Evolutionary conservation across 2,888 invertebrate genomes (phyloP), one percentile per base, ranked within the genome.

Genomic region (Matsumyia berberina): DNA sequence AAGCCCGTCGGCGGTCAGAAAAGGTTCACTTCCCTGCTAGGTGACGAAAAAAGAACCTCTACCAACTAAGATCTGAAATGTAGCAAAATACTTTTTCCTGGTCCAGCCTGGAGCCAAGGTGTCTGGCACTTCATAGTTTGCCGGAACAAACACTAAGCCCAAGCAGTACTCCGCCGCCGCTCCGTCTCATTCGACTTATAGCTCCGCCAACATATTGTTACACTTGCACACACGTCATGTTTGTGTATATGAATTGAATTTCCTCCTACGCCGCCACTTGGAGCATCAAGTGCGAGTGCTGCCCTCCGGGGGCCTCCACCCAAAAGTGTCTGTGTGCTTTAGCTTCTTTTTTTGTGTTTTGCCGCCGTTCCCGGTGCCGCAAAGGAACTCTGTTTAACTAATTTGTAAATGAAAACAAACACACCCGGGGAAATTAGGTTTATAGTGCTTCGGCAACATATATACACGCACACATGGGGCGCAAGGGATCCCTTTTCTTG

Each of bases 321-420:
- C 66, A 29, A 73, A 78, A 73, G 55, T 79, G 72, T 60, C 17
- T 62, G 55, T 19, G 49, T 44, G 12, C 39, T 46, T 24, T n/a
- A n/a, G 33, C 15, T 42, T 31, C 39, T n/a, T 24, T 73, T 73
- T 73, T 73, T 73, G 73, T 42, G 31, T 53, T 62, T 64, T 53
- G 51, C 69, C 58, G 76, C 66, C 74, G 37, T 11, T 35, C 64
- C 51, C 31, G 51, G 49, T 67, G 60, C 74, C 57, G 62, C 72
- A 70, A 80, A 81, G 70, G 67, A 81, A 86, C 73, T 74, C 76
- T 86, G 86, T 81, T 85, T 78, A 81, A 87, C 87, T 85, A 81
- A 85, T 86, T 86, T 81, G 67, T 87, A 86, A 87, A 87, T 85
- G 79, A 87, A 85, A 87, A 87, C 78, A 87, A 87, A 87, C 87